phyloP scores from a whole-genome alignment of 2,888 invertebrate species.

The Philereme vetulata region DNA sequence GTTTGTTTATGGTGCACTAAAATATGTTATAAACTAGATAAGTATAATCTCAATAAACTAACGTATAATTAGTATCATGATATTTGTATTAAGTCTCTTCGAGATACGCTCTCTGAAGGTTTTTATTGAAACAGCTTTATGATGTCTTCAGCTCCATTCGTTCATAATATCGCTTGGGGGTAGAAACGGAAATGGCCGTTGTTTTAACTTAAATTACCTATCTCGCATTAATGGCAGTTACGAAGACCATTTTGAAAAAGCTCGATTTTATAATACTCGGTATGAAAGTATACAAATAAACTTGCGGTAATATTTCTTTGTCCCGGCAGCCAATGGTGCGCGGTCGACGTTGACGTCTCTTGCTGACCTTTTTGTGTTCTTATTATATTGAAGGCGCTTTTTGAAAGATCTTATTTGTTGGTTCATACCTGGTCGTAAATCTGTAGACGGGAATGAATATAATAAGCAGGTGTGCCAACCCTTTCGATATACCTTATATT shows the following conservation, averaged over 20 bases:
- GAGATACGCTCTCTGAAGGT: constrained; percentile 44
- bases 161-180: constrained; percentile 24
- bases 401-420: constrained; percentile 80
- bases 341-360: constrained; percentile 72
- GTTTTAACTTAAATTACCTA: constrained; percentile 32
- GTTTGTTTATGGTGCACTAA: constrained; percentile 83
- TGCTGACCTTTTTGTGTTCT: constrained; percentile 77
- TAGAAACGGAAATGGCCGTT: constrained; percentile 23
- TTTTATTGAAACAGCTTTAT: constrained; percentile 60
- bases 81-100: constrained; percentile 65
- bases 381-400: constrained; percentile 79
- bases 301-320: constrained; percentile 78
- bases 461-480: constrained; percentile 76
- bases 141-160: constrained; percentile 40
- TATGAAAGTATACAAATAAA: constrained; percentile 63
- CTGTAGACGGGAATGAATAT: constrained; percentile 67
- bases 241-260: constrained; percentile 31
- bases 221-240: constrained; percentile 16
- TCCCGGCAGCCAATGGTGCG: constrained; percentile 76
- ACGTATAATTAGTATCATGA: constrained; percentile 77
- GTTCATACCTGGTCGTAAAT: constrained; percentile 79
- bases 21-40: constrained; percentile 84
- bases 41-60: constrained; percentile 81
- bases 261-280: constrained; percentile 45
- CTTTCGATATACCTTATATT: constrained; percentile 49